Base-by-base conservation (phyloP, 2,113 vertebrate species). In the Hippocampus barbouri region DNA sequence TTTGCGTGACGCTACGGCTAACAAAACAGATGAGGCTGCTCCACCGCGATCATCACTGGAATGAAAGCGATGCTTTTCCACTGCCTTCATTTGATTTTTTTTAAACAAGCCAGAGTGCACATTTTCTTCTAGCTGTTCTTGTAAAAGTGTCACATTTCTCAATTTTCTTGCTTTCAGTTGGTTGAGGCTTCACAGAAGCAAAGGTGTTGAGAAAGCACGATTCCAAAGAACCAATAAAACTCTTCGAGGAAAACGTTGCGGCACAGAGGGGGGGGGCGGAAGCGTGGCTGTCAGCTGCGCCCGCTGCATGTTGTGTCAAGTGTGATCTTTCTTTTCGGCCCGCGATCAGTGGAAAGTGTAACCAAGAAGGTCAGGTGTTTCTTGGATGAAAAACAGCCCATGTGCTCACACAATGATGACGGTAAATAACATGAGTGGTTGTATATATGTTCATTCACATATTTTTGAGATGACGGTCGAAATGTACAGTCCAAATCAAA, bases 341-440 rank as follows among this genome's bases (percentile, higher is more conserved):
- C 34, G 12, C 47, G 54, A 72, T 79, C 49, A 63, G 56, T 30
- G 49, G 40, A 47, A 27, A 14, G 1, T 8, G 34, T 49, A 51
- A 51, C 16, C 47, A 51, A 51, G 25, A 51, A 51, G 18, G 47
- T 51, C 47, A 51, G 47, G 47, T 51, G 45, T 47, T 47, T 14
- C 45, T 51, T 4, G 2, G 62, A 81, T 67, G 65, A 71, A 45
- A 76, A 38, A 20, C 76, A 72, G 54, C 54, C 15, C 16, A 38
- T 21, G 57, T 3, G 53, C n/a, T 65, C 41, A 14, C 56, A 23
- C 54, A 4, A 57, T 57, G 10, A 57, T 1, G 10, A 25, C 54
- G 8, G 21, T 25, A 14, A 63, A 59, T 38, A 40, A 56, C 41
- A 59, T 71, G 49, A 76, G 27, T 14, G 66, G 5, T 18, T 51